These are phyloP conservation scores for Ginglymostoma cirratum DNA, from an alignment of 2,113 vertebrate genomes.

Conservation along the genomic window DNA sequence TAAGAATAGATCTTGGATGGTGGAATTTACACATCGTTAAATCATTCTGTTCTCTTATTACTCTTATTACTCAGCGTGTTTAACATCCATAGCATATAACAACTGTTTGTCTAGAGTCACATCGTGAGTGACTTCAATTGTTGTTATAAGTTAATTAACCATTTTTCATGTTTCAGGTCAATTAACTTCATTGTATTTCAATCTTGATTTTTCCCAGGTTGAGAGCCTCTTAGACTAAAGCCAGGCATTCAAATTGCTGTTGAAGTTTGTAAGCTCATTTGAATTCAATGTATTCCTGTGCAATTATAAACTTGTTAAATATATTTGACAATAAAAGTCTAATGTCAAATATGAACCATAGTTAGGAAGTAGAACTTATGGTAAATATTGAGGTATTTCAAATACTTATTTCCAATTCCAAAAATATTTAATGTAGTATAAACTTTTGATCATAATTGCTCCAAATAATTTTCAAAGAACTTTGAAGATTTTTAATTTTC, in stretches of 20 bases:
- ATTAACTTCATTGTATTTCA: conserved; percentile 13
- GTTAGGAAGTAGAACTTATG: background rate
- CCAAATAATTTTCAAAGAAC: background rate
- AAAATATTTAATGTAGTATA: background rate
- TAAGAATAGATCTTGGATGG: background rate
- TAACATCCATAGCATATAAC: conserved; percentile 4
- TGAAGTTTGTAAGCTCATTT: background rate
- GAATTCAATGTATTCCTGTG: background rate
- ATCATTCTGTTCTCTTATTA: no score
- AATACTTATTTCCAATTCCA: background rate
- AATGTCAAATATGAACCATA: background rate
- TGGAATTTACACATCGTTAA: conserved; percentile 31
- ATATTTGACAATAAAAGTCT: background rate
- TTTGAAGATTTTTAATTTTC: background rate
- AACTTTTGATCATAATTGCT: background rate
- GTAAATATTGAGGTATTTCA: background rate
- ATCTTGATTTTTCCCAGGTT: background rate
- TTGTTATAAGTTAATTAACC: background rate
- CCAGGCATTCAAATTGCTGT: background rate
- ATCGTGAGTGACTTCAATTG: conserved; percentile 16
- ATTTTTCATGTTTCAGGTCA: conserved; percentile 24
- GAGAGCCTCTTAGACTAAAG: background rate
- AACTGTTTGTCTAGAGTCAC: conserved; percentile 16
- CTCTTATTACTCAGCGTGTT: background rate
- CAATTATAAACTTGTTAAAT: background rate